Evolutionary conservation across 2,888 invertebrate species (phyloP).

Genomic region (Carpatolechia fugitivella): DNA sequence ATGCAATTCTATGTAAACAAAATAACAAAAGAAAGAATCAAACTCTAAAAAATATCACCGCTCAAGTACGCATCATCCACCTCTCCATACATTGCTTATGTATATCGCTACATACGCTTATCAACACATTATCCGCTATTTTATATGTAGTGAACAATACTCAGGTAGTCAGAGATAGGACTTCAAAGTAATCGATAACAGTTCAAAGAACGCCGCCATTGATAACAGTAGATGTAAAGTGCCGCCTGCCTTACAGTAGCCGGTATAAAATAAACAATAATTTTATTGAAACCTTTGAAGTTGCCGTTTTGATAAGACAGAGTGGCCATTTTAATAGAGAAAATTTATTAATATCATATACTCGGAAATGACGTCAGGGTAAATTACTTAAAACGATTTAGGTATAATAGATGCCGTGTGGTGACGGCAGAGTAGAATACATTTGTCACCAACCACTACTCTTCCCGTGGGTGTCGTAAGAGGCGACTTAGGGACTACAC

Average conservation of each 20-base stretch:
- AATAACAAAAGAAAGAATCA: too few species aligned
- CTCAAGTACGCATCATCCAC: too few species aligned
- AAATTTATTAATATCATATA: not conserved
- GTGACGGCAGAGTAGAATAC: too few species aligned
- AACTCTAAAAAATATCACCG: too few species aligned
- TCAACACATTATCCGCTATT: slow-evolving; percentile 38
- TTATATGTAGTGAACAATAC: slow-evolving; percentile 46
- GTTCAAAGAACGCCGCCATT: slow-evolving; percentile 52
- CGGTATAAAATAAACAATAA: slow-evolving; percentile 42
- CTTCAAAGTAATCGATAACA: slow-evolving; percentile 55
- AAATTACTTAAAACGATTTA: not conserved
- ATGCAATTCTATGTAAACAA: too few species aligned
- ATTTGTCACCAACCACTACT: too few species aligned
- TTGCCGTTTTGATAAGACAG: slow-evolving; percentile 43
- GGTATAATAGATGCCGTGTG: too few species aligned
- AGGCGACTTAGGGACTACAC: too few species aligned
- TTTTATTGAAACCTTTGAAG: slow-evolving; percentile 53
- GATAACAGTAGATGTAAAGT: slow-evolving; percentile 53
- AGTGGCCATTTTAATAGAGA: not conserved
- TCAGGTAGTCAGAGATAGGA: slow-evolving; percentile 59
- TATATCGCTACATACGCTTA: slow-evolving; percentile 21
- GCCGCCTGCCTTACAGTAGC: slow-evolving; percentile 59
- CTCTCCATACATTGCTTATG: too few species aligned
- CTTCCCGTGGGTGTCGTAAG: too few species aligned
- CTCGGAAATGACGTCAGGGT: not conserved